Evolutionary conservation across 2,113 vertebrate species (phyloP).

Genomic region (Chlamydotis undulata): DNA sequence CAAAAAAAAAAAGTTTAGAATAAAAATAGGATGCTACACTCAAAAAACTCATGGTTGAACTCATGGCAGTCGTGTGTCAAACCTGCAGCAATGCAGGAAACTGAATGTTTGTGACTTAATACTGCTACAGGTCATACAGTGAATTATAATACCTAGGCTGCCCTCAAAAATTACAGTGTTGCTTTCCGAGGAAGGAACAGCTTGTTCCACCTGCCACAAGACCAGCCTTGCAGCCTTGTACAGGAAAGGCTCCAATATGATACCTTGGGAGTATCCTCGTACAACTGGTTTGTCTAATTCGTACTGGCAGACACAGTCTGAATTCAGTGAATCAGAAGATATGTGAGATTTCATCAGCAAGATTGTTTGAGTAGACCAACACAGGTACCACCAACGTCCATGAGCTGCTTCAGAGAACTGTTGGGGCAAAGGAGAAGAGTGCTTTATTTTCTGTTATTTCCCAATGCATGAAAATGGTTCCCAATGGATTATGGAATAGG

Average conservation of each 20-base stretch:
- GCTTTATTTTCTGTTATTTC: too few species aligned
- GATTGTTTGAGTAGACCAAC: not conserved
- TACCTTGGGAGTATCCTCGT: not conserved
- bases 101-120: not conserved
- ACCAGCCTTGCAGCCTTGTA: not conserved
- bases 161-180: not conserved
- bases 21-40: not conserved
- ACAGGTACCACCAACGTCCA: fast-evolving
- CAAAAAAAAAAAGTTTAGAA: not conserved
- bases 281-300: slow-evolving; percentile 3
- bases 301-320: slow-evolving; percentile 1
- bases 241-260: not conserved
- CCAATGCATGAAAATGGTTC: too few species aligned
- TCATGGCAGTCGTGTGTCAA: not conserved
- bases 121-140: not conserved
- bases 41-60: not conserved
- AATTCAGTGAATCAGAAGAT: slow-evolving; percentile 25
- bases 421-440: not conserved
- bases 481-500: too few species aligned
- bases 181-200: not conserved
- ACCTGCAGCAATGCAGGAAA: not conserved
- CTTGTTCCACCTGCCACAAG: slow-evolving; percentile 30
- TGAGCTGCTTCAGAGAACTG: not conserved
- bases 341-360: not conserved
- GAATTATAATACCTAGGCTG: not conserved